A percentile compares a stretch with the other conserved stretches of the same genome.
These are phyloP conservation scores for Sebastes diploproa DNA, from an alignment of 2,797 vertebrate species.

Conservation along the genomic window DNA sequence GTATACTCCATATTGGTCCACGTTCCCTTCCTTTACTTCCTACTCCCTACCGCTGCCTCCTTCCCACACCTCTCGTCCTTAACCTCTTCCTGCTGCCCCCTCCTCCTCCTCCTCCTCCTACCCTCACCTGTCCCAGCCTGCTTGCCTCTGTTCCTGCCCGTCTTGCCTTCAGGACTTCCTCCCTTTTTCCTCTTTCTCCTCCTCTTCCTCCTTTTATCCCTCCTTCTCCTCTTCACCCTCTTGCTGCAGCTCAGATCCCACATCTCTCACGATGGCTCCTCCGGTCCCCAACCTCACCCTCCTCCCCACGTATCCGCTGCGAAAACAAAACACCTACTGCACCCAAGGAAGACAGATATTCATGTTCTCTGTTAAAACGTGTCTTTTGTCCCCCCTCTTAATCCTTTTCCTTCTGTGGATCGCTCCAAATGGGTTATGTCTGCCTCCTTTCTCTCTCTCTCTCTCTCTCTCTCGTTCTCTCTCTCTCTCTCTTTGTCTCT, in stretches of 20 bases:
- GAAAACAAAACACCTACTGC: conserved; percentile 26
- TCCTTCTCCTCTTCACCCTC: conserved; percentile 69
- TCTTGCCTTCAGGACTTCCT: conserved; percentile 74
- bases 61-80: conserved; percentile 69
- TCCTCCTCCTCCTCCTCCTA: conserved; percentile 45
- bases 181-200: conserved; percentile 19
- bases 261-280: conserved; percentile 84
- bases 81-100: conserved; percentile 80
- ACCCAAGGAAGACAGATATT: conserved; percentile 59
- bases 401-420: conserved; percentile 57
- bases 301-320: conserved; percentile 52
- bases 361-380: conserved; percentile 67
- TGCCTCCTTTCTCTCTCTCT: conserved; percentile 35
- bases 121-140: conserved; percentile 80
- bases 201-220: conserved; percentile 57
- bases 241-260: conserved; percentile 86
- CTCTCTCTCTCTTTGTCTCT: conserved; percentile 14
- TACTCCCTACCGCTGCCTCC: conserved; percentile 74
- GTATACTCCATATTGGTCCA: conserved; percentile 99
- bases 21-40: conserved; percentile 84
- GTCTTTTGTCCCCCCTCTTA: conserved; percentile 56
- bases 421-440: conserved; percentile 53
- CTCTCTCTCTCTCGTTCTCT: conserved; percentile 1
- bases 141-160: conserved; percentile 81
- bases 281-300: conserved; percentile 46